Base-by-base conservation (phyloP, 1,140 invertebrate genomes). In the Andricus grossulariae region DNA sequence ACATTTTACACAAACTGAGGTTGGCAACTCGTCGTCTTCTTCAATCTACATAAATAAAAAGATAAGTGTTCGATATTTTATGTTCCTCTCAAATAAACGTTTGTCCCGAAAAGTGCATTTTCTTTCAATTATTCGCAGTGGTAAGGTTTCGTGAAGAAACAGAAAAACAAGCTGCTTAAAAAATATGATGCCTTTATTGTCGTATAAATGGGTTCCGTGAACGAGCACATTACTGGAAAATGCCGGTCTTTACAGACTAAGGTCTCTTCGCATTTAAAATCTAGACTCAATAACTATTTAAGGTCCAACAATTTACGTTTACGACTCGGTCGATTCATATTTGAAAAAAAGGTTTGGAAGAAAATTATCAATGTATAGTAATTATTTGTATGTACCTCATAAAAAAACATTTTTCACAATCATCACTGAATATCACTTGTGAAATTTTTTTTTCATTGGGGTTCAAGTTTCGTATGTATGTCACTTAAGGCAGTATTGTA, bases 141-240 rank as follows among this genome's bases (percentile, higher is more conserved):
- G 39, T 52, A 66, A 32, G 57, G 57, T 21, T 13, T 7, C 7
- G 12, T 15, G 3, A 12, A 25, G 5, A 57, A 25, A 6, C 19
- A 74, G 25, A 66, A 55, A 75, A 78, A 16, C 32, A 57, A 75
- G 72, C 18, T 19, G 10, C 83, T 81, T 74, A 74, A 87, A 88
- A 88, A 88, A 88, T 88, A 88, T 87, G 75, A 75, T 85, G 85
- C 50, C 80, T 89, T 89, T 89, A 88, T 88, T 88, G 72, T 66
- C 57, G 11, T 66, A 66, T 39, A 66, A 66, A 73, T 79, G 45
- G 50, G 55, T 52, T 76, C 15, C 51, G 51, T 75, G 12, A 70
- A 54, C 52, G 8, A 54, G 49, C 52, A 79, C 54, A 75, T 72
- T 79, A 52, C 72, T 72, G 11, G 72, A 52, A 79, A 71, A 54